These are phyloP conservation scores for Microctenopoma stevenorrisi DNA, from an alignment of 2,797 vertebrate genomes.

Conservation along the genomic window DNA sequence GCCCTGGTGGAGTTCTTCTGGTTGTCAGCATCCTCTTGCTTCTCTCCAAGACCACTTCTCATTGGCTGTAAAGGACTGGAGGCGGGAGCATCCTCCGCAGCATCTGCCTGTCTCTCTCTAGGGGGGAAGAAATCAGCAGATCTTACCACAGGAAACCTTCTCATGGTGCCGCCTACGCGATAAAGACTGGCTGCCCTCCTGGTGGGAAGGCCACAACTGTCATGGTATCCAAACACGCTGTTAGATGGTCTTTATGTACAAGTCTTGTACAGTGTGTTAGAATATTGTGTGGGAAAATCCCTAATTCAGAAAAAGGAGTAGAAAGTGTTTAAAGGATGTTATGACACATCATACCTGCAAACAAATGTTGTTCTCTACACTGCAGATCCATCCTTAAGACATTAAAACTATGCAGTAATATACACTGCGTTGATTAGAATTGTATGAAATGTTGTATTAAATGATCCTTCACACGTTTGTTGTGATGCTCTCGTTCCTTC, in stretches of 20 bases:
- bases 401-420: no score
- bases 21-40: constrained; percentile 95
- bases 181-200: constrained; percentile 3
- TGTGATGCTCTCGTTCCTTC: no score
- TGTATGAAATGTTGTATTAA: no score
- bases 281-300: no score
- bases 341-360: no score
- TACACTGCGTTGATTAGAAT: no score
- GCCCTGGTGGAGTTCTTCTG: constrained; percentile 93
- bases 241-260: neutral
- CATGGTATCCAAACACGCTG: neutral
- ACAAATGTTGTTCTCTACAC: no score
- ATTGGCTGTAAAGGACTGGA: constrained; percentile 77
- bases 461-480: no score
- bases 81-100: constrained; percentile 74
- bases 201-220: constrained; percentile 14
- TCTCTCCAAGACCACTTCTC: constrained; percentile 77
- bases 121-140: constrained; percentile 6
- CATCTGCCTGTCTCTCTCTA: constrained; percentile 87
- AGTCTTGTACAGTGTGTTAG: no score
- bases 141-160: constrained; percentile 19
- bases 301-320: no score
- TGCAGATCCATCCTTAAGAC: no score
- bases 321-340: no score
- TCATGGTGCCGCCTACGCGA: neutral